Conservation (phyloP, 2,888 invertebrate genomes). For the Pomacea canaliculata region DNA sequence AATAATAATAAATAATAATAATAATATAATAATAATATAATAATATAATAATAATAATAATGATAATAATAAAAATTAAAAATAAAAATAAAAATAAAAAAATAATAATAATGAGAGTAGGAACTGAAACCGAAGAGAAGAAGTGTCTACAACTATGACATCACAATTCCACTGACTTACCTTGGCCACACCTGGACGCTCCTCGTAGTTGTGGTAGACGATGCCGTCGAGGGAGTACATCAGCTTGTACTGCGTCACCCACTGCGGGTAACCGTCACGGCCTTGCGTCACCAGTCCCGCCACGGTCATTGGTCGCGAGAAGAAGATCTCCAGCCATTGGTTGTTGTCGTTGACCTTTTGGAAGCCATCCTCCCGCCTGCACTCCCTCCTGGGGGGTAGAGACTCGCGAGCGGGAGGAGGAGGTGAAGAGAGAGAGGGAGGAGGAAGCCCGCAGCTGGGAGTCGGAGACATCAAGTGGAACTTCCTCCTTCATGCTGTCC, state of each 20-base stretch:
- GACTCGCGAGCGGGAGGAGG: slow-evolving; percentile 29
- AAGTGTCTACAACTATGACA: neutral
- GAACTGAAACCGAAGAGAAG: neutral
- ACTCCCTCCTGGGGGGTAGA: slow-evolving; percentile 21
- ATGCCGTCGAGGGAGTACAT: slow-evolving; percentile 47
- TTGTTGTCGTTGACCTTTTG: slow-evolving; percentile 41
- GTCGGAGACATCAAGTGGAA: slow-evolving; percentile 15
- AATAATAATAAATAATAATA: no score
- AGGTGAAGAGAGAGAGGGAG: slow-evolving; percentile 32
- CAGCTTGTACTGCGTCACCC: slow-evolving; percentile 48
- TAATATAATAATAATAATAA: slow-evolving; percentile 25
- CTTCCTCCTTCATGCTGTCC: slow-evolving; percentile 14
- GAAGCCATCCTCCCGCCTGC: slow-evolving; percentile 26
- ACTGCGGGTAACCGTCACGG: slow-evolving; percentile 37
- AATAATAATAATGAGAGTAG: no score
- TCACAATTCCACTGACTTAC: neutral
- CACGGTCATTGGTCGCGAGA: slow-evolving; percentile 42
- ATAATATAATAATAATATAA: no score
- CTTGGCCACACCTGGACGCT: slow-evolving; percentile 20
- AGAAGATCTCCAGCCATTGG: slow-evolving; percentile 48
- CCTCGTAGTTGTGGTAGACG: slow-evolving; percentile 25
- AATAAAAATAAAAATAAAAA: no score
- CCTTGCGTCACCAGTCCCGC: slow-evolving; percentile 49
- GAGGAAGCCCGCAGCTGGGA: slow-evolving; percentile 35
- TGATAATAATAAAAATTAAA: no score